A percentile compares a stretch with the other conserved stretches of the same genome.
These are phyloP conservation scores for Cinclus mexicanus DNA, from an alignment of 2,113 vertebrate genomes.

Conservation along the genomic window DNA sequence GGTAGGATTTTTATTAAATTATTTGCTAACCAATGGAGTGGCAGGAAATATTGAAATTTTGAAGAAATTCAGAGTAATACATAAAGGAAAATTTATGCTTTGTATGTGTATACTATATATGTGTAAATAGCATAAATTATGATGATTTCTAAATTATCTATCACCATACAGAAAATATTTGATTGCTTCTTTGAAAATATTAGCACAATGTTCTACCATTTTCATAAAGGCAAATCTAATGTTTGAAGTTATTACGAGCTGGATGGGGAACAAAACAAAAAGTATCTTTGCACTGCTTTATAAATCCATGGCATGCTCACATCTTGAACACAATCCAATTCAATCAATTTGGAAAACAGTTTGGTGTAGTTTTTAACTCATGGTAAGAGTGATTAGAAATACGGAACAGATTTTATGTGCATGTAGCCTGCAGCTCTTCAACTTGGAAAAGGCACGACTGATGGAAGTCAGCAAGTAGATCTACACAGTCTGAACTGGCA, in stretches of 20 bases:
- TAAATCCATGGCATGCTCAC: neutral
- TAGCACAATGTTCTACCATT: neutral
- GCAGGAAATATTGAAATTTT: neutral
- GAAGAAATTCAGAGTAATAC: neutral
- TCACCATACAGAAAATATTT: neutral
- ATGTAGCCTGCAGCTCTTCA: neutral
- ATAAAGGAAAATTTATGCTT: neutral
- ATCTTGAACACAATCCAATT: neutral
- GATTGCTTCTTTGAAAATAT: neutral
- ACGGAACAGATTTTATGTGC: neutral
- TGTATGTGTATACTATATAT: too few relatives aligned
- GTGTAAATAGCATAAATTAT: neutral
- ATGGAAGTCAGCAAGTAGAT: neutral
- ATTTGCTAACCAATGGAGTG: neutral
- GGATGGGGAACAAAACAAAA: neutral
- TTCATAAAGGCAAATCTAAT: slow-evolving; percentile 13
- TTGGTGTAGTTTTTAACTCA: neutral
- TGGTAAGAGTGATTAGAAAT: neutral
- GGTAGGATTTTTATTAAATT: neutral
- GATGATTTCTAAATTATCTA: slow-evolving; percentile 21
- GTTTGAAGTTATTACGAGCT: neutral
- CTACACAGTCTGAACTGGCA: neutral
- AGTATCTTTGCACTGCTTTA: neutral
- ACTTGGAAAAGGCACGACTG: neutral
- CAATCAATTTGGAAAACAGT: neutral